Percentiles rank a stretch among this genome's conserved stretches.
These are phyloP conservation scores for Digitonthophagus gazella DNA, from an alignment of 2,888 invertebrate genomes.

Conservation along the genomic window DNA sequence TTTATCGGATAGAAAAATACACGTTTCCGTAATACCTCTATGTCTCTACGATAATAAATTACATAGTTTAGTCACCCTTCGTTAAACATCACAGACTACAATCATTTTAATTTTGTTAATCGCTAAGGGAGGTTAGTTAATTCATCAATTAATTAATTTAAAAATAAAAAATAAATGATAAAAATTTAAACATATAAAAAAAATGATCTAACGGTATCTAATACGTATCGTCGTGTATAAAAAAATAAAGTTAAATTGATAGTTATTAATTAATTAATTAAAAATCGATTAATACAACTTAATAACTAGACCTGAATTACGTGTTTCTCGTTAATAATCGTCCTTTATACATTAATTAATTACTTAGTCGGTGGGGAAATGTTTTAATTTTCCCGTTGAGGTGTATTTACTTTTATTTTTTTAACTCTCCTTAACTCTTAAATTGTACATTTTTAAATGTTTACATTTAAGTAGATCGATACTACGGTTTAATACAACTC, in stretches of 20 bases:
- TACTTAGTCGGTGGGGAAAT: background rate
- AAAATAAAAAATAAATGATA: constrained; percentile 29
- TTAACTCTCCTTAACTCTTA: background rate
- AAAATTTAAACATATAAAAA: constrained; percentile 28
- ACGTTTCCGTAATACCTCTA: constrained; percentile 46
- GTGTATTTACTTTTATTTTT: constrained; percentile 8
- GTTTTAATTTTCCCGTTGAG: too few relatives aligned
- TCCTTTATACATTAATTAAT: background rate
- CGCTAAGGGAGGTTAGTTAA: background rate
- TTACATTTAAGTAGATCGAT: too few relatives aligned
- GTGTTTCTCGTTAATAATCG: background rate
- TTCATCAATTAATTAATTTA: constrained; percentile 19
- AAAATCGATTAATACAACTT: constrained; percentile 6
- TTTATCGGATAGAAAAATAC: constrained; percentile 46
- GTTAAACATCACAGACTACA: constrained; percentile 52
- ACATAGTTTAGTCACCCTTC: constrained; percentile 51
- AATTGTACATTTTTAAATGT: background rate
- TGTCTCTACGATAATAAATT: constrained; percentile 47
- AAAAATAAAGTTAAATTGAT: too few relatives aligned
- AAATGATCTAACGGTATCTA: constrained; percentile 17
- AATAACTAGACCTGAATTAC: constrained; percentile 9
- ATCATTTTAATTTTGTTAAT: constrained; percentile 42
- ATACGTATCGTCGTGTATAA: constrained; percentile 17
- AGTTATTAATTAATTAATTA: background rate
- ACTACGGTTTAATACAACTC: too few relatives aligned